Evolutionary conservation across 1,140 invertebrate species (phyloP), one percentile per base, ranked within the genome.

Genomic region (Gonatopus flavifemur): DNA sequence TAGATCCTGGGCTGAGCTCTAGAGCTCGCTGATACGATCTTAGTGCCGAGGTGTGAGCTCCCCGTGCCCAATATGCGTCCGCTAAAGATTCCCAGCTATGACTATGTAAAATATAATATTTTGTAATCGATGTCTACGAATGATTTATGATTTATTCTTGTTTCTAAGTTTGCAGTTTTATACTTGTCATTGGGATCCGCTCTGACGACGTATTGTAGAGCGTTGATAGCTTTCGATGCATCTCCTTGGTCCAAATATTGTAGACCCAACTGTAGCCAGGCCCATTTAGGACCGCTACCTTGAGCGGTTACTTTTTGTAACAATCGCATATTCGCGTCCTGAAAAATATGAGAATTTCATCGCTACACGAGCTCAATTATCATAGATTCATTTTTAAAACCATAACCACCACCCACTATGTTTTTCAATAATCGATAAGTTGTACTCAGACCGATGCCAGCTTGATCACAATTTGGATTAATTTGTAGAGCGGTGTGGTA

Each of bases 21-120:
- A 85, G 72, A 16, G 87, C 87, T 78, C 87, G 87, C 44, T 89
- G 84, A 74, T 92, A 97, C 13, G 90, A 91, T 70, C 90, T 91
- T 45, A 93, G 76, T 12, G 92, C 89, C 9, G 93, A 91, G 25
- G 85, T 88, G 63, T 86, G 89, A 15, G 93, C 90, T 4, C 93
- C 93, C 57, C 91, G 78, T 8, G 83, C 81, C 52, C 88, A 82
- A 75, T 96, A 96, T 2, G 90, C 90, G 79, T 96, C 93, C 25
- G 86, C 93, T 62, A 96, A 78, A 55, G 88, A 88, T 78, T 96
- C 92, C 88, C 90, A 94, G 55, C 86, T 80, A 57, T 84, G 79
- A 42, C 84, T 87, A 49, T 48, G 72, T 59, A 58, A 28, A 39
- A 2, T 10, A 15, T 3, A 36, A 15, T 68, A 73, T 36, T 72